phyloP scores from a whole-genome alignment of 2,888 invertebrate species.

The Phyllotreta striolata region DNA sequence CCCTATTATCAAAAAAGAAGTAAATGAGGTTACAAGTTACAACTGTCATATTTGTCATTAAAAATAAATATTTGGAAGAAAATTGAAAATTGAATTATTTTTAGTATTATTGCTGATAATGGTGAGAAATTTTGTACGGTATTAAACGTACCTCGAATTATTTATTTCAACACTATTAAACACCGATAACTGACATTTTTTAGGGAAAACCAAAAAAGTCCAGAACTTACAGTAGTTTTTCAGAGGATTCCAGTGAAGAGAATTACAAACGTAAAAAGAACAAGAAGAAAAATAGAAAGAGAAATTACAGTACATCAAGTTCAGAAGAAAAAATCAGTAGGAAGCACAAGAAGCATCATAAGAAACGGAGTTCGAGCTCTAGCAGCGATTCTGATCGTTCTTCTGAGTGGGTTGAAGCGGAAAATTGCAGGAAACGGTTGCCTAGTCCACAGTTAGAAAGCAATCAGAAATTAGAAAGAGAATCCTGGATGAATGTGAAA shows the following conservation, averaged over 20 bases:
- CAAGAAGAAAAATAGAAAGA: conserved; percentile 22
- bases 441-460: neutral
- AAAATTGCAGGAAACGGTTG: conserved; percentile 6
- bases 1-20: no score
- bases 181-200: conserved; percentile 20
- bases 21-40: neutral
- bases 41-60: neutral
- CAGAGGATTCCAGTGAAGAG: conserved; percentile 60
- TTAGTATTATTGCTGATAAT: no score
- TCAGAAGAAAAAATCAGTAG: conserved; percentile 24
- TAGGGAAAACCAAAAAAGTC: conserved; percentile 58
- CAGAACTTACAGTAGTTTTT: conserved; percentile 48
- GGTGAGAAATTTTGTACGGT: no score
- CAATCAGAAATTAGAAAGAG: conserved; percentile 52
- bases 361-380: conserved; percentile 9
- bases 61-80: neutral
- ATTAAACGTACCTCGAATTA: neutral
- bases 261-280: conserved; percentile 31
- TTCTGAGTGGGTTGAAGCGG: neutral
- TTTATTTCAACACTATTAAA: neutral
- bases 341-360: neutral
- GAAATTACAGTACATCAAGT: conserved; percentile 22
- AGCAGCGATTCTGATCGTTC: conserved; percentile 4
- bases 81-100: no score
- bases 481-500: conserved; percentile 83